These are phyloP conservation scores for Brachionichthys hirsutus DNA, from an alignment of 2,113 vertebrate species.

Conservation along the genomic window DNA sequence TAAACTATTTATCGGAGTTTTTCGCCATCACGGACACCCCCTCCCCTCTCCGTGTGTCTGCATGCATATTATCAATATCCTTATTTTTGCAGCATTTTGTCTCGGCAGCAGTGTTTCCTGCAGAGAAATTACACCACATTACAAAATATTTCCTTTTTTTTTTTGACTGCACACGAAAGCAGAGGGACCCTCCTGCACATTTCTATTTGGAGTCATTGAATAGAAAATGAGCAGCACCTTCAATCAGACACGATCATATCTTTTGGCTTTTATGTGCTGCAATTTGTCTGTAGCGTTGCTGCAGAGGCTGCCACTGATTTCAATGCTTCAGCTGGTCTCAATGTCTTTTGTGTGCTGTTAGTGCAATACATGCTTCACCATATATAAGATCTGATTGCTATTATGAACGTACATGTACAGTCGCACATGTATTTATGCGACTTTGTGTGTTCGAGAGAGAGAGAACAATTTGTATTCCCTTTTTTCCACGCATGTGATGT, in stretches of 20 bases:
- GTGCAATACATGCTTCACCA: slow-evolving; percentile 34
- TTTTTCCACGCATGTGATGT: slow-evolving; percentile 60
- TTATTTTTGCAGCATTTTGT: slow-evolving; percentile 11
- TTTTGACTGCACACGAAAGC: slow-evolving; percentile 24
- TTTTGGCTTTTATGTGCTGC: slow-evolving; percentile 37
- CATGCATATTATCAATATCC: slow-evolving; percentile 22
- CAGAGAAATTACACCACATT: slow-evolving; percentile 21
- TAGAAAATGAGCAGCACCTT: slow-evolving; percentile 29
- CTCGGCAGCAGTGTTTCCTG: slow-evolving; percentile 5
- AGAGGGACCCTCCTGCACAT: slow-evolving; percentile 22
- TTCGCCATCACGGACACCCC: slow-evolving; percentile 8
- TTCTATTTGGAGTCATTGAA: slow-evolving; percentile 43
- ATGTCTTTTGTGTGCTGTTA: slow-evolving; percentile 50
- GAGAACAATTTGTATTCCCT: slow-evolving; percentile 57
- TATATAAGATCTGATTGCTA: slow-evolving; percentile 39
- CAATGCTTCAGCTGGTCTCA: slow-evolving; percentile 30
- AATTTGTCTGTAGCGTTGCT: slow-evolving; percentile 39
- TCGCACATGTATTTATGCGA: slow-evolving; percentile 50
- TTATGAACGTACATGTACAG: slow-evolving; percentile 48
- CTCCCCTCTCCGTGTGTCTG: not conserved
- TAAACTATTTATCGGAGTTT: slow-evolving; percentile 43
- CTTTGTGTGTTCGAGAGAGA: slow-evolving; percentile 47
- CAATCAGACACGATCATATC: slow-evolving; percentile 44
- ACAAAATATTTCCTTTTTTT: slow-evolving; percentile 22
- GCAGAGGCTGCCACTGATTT: slow-evolving; percentile 23